Conservation (phyloP, 2,888 invertebrate species). For the Apodemia mormo region DNA sequence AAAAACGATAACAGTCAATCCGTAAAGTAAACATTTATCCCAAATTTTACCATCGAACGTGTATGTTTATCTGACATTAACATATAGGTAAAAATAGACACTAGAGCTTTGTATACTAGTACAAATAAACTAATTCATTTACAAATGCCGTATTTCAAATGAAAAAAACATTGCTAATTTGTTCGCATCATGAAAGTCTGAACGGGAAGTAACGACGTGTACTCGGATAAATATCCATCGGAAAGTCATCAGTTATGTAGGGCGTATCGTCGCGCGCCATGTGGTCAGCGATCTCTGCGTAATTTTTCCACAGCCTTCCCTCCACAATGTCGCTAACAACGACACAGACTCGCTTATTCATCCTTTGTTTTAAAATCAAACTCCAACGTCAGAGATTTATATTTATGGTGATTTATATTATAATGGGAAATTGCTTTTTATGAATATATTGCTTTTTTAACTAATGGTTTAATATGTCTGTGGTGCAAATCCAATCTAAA, state of each 20-base stretch:
- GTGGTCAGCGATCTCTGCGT: slow-evolving; percentile 66
- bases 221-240: slow-evolving; percentile 77
- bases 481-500: too few species aligned
- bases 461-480: too few species aligned
- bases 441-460: too few species aligned
- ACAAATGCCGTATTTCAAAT: slow-evolving; percentile 2
- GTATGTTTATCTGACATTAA: too few species aligned
- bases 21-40: too few species aligned
- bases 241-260: slow-evolving; percentile 80
- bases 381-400: slow-evolving; percentile 42
- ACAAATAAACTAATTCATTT: background rate
- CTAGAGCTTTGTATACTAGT: background rate
- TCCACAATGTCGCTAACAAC: slow-evolving; percentile 69
- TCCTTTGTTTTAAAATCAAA: slow-evolving; percentile 61
- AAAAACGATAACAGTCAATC: background rate
- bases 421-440: too few species aligned
- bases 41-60: too few species aligned
- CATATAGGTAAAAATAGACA: too few species aligned
- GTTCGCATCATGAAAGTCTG: slow-evolving; percentile 21
- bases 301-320: slow-evolving; percentile 74
- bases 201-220: slow-evolving; percentile 41
- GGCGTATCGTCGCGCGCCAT: slow-evolving; percentile 74
- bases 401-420: too few species aligned
- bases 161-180: slow-evolving; percentile 21
- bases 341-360: slow-evolving; percentile 49